Evolutionary conservation across 2,797 vertebrate genomes (phyloP).

Genomic region (Sparidentex hasta): DNA sequence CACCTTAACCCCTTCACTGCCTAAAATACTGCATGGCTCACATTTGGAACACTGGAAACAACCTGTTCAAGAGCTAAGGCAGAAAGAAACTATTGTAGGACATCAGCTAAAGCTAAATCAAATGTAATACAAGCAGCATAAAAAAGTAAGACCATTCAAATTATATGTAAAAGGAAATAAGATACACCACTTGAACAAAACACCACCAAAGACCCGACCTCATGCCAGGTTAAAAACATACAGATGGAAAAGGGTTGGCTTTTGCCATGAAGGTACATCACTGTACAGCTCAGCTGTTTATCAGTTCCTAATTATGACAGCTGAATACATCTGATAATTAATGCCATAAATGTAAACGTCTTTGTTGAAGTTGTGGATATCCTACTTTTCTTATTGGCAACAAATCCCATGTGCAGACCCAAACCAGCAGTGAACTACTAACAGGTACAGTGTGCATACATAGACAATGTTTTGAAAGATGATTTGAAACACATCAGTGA

Average conservation of each 20-base stretch:
- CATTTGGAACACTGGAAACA: neutral
- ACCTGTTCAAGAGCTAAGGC: neutral
- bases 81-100: neutral
- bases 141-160: neutral
- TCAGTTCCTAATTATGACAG: neutral
- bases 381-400: neutral
- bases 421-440: neutral
- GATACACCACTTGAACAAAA: constrained; percentile 12
- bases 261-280: neutral
- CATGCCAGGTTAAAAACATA: constrained; percentile 2
- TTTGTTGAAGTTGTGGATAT: neutral
- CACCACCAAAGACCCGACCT: neutral
- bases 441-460: neutral
- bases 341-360: neutral
- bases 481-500: neutral
- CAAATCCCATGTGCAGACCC: neutral
- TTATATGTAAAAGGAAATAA: constrained; percentile 1
- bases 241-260: neutral
- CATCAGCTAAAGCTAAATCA: neutral
- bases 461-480: no score
- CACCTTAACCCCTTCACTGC: constrained; percentile 62
- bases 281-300: neutral
- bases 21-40: constrained; percentile 53
- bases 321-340: neutral
- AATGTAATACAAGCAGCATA: neutral